Percentiles rank a stretch among this genome's conserved stretches.
Conservation (phyloP, 2,113 vertebrate genomes). For the Pygoscelis antarcticus region DNA sequence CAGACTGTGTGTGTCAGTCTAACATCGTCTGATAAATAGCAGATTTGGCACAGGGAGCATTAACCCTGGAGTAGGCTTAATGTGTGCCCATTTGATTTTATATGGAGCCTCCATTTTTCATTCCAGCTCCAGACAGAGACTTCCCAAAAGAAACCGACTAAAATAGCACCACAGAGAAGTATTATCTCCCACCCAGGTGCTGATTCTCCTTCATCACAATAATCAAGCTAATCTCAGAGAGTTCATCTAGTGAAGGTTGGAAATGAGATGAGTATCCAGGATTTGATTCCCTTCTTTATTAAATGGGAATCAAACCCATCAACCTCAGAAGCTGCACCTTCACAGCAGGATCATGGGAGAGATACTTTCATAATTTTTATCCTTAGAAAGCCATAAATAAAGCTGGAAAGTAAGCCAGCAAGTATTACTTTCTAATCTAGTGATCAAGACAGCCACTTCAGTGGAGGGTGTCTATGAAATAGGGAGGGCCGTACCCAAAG, state of each 20-base stretch:
- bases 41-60: neutral
- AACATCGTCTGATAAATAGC: neutral
- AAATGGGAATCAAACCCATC: slow-evolving; percentile 7
- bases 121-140: neutral
- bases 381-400: slow-evolving; percentile 40
- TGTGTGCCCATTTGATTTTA: neutral
- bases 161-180: slow-evolving; percentile 1
- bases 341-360: neutral
- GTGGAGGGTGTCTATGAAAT: neutral
- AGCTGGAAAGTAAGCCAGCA: slow-evolving; percentile 28
- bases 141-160: neutral
- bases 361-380: slow-evolving; percentile 41
- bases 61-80: neutral
- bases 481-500: neutral
- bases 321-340: neutral
- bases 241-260: neutral
- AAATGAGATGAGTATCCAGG: slow-evolving; percentile 23
- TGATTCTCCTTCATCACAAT: neutral
- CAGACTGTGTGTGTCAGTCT: neutral
- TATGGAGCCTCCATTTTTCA: neutral
- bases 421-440: slow-evolving; percentile 40
- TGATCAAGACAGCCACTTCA: neutral
- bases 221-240: slow-evolving; percentile 32
- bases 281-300: slow-evolving; percentile 26
- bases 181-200: neutral